phyloP scores from a whole-genome alignment of 2,797 vertebrate species.

The Falco columbarius region DNA sequence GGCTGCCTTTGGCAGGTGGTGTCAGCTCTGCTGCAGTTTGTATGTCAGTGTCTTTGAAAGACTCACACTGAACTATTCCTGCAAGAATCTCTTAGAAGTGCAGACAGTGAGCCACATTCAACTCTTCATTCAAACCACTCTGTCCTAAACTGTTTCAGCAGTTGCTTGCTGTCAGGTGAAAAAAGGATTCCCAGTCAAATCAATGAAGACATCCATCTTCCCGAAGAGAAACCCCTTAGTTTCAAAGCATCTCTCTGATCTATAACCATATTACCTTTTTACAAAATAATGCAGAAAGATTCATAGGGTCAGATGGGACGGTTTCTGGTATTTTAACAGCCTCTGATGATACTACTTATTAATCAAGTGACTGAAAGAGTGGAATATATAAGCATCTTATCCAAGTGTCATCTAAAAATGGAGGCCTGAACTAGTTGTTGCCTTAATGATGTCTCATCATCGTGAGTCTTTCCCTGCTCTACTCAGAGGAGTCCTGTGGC shows the following conservation, averaged over 20 bases:
- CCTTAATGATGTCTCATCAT: neutral
- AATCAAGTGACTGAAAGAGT: neutral
- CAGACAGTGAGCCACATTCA: neutral
- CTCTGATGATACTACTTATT: neutral
- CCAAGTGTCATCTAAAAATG: neutral
- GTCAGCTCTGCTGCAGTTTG: neutral
- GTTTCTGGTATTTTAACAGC: neutral
- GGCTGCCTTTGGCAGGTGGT: neutral
- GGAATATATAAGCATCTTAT: neutral
- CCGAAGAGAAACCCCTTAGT: neutral
- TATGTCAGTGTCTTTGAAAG: neutral
- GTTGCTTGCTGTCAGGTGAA: neutral
- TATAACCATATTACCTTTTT: neutral
- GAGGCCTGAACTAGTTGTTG: neutral
- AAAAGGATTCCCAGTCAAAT: neutral
- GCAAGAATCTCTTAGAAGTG: neutral
- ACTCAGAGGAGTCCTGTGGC: neutral
- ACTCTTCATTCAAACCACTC: neutral
- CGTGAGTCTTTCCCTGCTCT: neutral
- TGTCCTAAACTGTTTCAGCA: neutral
- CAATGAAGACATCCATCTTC: neutral
- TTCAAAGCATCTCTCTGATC: neutral
- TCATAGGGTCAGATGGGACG: neutral
- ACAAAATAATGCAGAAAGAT: neutral
- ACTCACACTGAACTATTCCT: neutral